Percentiles rank a stretch among this genome's conserved stretches.
Evolutionary conservation across 2,797 vertebrate genomes (phyloP).

Genomic region (Glyptemys insculpta): DNA sequence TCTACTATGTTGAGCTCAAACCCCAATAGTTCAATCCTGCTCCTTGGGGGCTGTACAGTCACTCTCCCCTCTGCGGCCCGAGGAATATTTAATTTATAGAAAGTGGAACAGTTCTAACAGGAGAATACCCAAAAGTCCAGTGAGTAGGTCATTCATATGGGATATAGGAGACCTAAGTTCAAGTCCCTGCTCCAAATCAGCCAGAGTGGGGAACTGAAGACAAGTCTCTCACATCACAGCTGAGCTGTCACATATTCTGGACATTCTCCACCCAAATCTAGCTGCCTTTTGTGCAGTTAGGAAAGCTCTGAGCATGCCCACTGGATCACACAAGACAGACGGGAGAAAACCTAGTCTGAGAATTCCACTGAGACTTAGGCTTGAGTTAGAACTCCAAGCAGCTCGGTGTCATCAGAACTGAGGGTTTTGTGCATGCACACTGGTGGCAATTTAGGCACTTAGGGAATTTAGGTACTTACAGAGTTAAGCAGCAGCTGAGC

Average conservation of each 20-base stretch:
- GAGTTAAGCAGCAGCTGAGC: background rate
- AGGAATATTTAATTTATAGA: background rate
- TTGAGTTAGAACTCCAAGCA: background rate
- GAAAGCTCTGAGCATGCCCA: background rate
- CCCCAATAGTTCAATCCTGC: background rate
- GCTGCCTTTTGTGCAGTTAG: background rate
- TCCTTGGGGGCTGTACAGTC: background rate
- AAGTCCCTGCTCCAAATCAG: background rate
- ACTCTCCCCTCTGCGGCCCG: background rate
- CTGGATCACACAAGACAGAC: background rate
- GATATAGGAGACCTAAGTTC: background rate
- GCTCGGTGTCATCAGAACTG: background rate
- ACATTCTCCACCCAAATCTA: background rate
- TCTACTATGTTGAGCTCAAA: background rate
- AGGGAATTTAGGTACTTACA: background rate
- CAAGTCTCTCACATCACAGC: background rate
- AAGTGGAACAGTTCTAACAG: background rate
- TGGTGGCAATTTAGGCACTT: background rate
- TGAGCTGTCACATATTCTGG: background rate
- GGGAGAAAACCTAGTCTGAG: background rate
- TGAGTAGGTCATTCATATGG: background rate
- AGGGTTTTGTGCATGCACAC: background rate
- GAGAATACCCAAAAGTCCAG: background rate
- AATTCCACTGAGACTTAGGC: background rate
- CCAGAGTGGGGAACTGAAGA: background rate